Conservation (phyloP, 2,797 vertebrate species). For the Clangula hyemalis region DNA sequence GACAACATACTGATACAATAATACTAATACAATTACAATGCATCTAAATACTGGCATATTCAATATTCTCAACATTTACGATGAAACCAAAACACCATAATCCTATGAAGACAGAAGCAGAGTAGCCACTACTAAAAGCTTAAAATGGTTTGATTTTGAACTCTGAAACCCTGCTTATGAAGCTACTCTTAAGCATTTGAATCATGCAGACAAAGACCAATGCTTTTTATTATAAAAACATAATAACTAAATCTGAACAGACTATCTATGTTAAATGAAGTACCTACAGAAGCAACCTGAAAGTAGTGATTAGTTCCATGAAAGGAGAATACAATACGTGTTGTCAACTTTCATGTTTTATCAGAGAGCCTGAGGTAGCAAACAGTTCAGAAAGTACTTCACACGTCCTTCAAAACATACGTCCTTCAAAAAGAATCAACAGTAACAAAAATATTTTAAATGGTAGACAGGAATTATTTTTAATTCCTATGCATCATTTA, state of each 20-base stretch:
- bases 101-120: not conserved
- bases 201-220: not conserved
- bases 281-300: not conserved
- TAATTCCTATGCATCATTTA: not conserved
- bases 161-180: not conserved
- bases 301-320: not conserved
- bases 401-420: not conserved
- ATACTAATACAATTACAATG: not conserved
- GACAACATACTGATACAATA: not conserved
- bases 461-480: not conserved
- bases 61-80: not conserved
- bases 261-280: not conserved
- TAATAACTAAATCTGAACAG: not conserved
- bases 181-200: not conserved
- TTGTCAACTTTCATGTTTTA: not conserved
- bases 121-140: not conserved
- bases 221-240: not conserved
- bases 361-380: not conserved
- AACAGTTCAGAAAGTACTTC: not conserved
- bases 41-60: not conserved
- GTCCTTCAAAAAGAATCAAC: not conserved
- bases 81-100: not conserved
- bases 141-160: not conserved
- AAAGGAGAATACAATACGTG: not conserved
- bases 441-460: conserved; percentile 10